Evolutionary conservation across 2,888 invertebrate genomes (phyloP).

Genomic region (Andricus quercusramuli): DNA sequence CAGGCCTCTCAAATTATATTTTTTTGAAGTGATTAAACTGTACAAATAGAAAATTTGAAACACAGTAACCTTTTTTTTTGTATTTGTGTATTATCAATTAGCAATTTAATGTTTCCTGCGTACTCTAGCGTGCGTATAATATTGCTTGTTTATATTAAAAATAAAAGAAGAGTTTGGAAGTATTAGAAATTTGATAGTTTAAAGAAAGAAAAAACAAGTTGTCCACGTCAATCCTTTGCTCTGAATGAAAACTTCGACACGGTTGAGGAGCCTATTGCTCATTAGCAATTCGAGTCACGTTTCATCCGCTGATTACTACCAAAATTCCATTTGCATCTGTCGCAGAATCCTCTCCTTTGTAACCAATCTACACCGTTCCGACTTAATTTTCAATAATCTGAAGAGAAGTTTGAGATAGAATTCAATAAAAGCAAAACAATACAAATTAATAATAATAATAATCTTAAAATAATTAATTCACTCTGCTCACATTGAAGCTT

Average conservation of each 20-base stretch:
- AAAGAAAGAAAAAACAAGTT: not conserved
- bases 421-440: not conserved
- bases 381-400: constrained; percentile 2
- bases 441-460: not conserved
- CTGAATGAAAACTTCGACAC: not conserved
- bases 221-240: not conserved
- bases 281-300: constrained; percentile 24
- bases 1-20: too few relatives aligned
- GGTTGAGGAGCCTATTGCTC: not conserved
- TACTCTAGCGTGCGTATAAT: too few relatives aligned
- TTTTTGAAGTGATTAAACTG: too few relatives aligned
- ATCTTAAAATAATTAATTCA: too few relatives aligned
- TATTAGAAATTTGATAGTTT: not conserved
- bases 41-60: too few relatives aligned
- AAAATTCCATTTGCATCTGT: constrained; percentile 31
- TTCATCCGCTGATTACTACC: constrained; percentile 53
- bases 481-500: too few relatives aligned
- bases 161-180: too few relatives aligned
- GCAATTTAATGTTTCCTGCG: too few relatives aligned
- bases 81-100: too few relatives aligned
- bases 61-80: too few relatives aligned
- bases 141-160: too few relatives aligned
- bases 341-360: not conserved
- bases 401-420: not conserved
- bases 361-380: constrained; percentile 1